Percentiles rank a stretch among this genome's conserved stretches.
Evolutionary conservation across 2,888 invertebrate genomes (phyloP).

Genomic region (Hipparchia sbordonii): DNA sequence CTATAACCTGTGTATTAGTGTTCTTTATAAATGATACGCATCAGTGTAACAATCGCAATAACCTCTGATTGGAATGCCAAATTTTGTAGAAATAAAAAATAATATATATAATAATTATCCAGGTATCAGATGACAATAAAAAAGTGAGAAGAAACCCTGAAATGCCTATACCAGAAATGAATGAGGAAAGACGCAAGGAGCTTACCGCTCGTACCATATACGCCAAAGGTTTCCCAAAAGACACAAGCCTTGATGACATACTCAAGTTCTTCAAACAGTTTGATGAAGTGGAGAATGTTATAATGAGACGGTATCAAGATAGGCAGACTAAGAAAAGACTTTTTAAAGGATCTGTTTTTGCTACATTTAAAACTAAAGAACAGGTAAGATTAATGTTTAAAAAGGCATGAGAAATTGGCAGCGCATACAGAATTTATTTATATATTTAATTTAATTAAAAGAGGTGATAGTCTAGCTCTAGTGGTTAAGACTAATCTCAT

Average conservation of each 20-base stretch:
- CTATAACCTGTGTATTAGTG: too few species aligned
- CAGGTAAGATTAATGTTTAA: conserved; percentile 59
- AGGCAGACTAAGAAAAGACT: conserved; percentile 84
- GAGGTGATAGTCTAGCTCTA: too few species aligned
- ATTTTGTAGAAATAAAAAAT: too few species aligned
- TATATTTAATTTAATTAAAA: too few species aligned
- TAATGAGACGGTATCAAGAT: conserved; percentile 84
- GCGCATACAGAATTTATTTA: too few species aligned
- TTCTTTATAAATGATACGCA: too few species aligned
- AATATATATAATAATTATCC: background rate
- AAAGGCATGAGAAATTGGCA: background rate
- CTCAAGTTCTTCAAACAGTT: conserved; percentile 87
- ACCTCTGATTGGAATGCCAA: too few species aligned
- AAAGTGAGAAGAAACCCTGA: conserved; percentile 90
- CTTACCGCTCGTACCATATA: conserved; percentile 91
- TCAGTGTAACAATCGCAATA: too few species aligned
- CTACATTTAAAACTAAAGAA: conserved; percentile 91
- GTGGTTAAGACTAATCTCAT: too few species aligned
- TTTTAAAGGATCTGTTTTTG: conserved; percentile 97
- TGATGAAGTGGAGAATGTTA: conserved; percentile 87
- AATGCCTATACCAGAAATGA: conserved; percentile 91
- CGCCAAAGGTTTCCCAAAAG: conserved; percentile 92
- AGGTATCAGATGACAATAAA: conserved; percentile 86
- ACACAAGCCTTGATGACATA: conserved; percentile 86
- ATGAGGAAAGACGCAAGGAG: conserved; percentile 91